Evolutionary conservation across 1,140 invertebrate genomes (phyloP).

Genomic region (Plodia interpunctella): DNA sequence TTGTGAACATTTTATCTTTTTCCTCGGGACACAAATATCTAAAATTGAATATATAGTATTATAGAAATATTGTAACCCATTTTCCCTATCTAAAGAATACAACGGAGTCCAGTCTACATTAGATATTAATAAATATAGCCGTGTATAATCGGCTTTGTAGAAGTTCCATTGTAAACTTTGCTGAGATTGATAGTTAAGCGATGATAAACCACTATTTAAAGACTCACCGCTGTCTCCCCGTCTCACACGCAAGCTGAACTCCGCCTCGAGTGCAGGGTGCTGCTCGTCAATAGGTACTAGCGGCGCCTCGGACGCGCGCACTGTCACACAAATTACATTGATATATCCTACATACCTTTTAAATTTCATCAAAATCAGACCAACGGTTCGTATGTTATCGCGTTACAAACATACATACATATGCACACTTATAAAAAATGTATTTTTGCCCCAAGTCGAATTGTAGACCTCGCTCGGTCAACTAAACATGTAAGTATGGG

Average conservation of each 20-base stretch:
- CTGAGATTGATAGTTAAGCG: neutral
- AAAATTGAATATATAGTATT: neutral
- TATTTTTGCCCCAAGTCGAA: too few relatives aligned
- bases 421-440: too few relatives aligned
- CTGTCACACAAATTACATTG: too few relatives aligned
- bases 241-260: too few relatives aligned
- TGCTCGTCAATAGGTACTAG: constrained; percentile 8
- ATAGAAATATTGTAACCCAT: constrained; percentile 3
- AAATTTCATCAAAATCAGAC: too few relatives aligned
- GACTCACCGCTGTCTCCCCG: neutral
- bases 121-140: neutral
- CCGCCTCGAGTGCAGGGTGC: constrained; percentile 4
- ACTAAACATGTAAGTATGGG: too few relatives aligned
- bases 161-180: constrained; percentile 1
- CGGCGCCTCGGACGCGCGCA: neutral
- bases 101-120: constrained; percentile 14
- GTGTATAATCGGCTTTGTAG: neutral
- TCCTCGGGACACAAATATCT: neutral
- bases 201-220: too few relatives aligned
- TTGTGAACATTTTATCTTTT: neutral
- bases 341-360: too few relatives aligned
- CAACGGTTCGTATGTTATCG: too few relatives aligned
- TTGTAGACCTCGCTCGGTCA: too few relatives aligned
- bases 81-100: constrained; percentile 11
- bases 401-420: too few relatives aligned